phyloP scores from a whole-genome alignment of 2,113 vertebrate genomes.

The Tringa solitaria region DNA sequence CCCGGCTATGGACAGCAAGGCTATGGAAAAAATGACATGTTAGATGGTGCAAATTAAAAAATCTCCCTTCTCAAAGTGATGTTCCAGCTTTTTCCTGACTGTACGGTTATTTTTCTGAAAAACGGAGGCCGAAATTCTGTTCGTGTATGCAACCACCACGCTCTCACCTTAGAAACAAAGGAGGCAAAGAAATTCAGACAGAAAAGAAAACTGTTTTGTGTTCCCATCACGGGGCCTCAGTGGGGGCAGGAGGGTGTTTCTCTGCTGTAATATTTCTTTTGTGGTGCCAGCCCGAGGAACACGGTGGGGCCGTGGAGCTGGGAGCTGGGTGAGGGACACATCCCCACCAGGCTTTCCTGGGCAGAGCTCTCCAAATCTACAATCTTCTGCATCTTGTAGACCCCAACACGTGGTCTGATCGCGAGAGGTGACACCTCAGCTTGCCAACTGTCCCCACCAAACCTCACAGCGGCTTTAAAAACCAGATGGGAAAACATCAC shows the following conservation, averaged over 20 bases:
- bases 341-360: background rate
- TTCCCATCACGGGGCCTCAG: accelerated
- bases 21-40: accelerated
- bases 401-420: accelerated
- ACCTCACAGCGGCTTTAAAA: background rate
- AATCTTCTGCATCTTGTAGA: background rate
- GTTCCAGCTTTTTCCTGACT: background rate
- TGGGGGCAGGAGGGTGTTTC: background rate
- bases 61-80: background rate
- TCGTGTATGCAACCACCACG: background rate
- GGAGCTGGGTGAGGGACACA: background rate
- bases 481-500: background rate
- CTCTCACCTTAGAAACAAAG: background rate
- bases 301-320: accelerated
- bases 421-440: background rate
- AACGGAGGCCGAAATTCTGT: background rate
- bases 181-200: background rate
- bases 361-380: background rate
- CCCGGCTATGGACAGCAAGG: accelerated
- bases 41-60: background rate
- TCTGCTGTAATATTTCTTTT: background rate
- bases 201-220: background rate
- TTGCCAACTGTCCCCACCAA: background rate
- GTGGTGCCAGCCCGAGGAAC: background rate
- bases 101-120: background rate